phyloP scores from a whole-genome alignment of 2,888 invertebrate species.

The Lepidochrysops patricia region DNA sequence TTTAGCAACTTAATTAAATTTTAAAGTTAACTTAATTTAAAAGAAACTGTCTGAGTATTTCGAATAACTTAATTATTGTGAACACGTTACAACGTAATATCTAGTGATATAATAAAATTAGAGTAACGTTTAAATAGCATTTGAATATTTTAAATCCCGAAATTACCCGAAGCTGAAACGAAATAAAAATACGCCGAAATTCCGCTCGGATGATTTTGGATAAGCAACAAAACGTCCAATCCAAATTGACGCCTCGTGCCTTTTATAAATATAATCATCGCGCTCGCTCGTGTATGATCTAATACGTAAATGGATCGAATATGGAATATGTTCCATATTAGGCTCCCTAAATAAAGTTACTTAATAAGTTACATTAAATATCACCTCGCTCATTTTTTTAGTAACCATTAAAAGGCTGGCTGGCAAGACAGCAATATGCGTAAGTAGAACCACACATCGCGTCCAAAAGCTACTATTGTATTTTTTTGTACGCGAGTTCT shows the following conservation, averaged over 20 bases:
- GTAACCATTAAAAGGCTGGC: too few relatives aligned
- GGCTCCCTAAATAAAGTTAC: neutral
- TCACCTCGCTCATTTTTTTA: too few relatives aligned
- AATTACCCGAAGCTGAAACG: neutral
- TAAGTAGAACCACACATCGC: too few relatives aligned
- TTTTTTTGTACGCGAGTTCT: too few relatives aligned
- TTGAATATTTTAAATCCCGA: neutral
- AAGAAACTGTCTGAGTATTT: too few relatives aligned
- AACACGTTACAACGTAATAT: too few relatives aligned
- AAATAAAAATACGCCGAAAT: constrained; percentile 7
- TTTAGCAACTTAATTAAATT: too few relatives aligned
- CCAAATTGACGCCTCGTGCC: constrained; percentile 27
- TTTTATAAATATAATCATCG: constrained; percentile 39
- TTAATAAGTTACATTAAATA: too few relatives aligned
- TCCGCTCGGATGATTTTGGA: constrained; percentile 17
- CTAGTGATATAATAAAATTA: constrained; percentile 15
- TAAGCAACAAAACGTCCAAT: constrained; percentile 18
- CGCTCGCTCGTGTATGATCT: constrained; percentile 23
- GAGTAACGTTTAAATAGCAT: neutral
- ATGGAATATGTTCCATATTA: neutral
- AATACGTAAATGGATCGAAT: constrained; percentile 4
- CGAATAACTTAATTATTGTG: too few relatives aligned
- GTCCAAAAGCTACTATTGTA: too few relatives aligned
- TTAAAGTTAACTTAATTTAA: too few relatives aligned
- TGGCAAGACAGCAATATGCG: too few relatives aligned